A percentile compares a stretch with the other conserved stretches of the same genome.
Evolutionary conservation across 2,797 vertebrate species (phyloP).

Genomic region (Taenioides sp.): DNA sequence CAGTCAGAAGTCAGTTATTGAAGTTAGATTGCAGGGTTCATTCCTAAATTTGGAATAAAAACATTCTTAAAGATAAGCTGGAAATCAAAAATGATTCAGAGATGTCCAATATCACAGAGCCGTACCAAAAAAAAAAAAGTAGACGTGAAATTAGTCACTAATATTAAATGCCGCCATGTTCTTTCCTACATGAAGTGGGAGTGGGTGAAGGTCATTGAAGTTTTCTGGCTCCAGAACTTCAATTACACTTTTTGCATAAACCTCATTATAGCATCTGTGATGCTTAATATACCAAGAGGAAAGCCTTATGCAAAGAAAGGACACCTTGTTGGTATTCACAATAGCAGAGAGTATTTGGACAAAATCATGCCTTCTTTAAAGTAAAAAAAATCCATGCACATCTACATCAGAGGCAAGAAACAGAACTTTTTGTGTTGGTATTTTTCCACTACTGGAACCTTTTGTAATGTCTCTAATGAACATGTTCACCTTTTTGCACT

Average conservation of each 20-base stretch:
- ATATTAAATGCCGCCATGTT: background rate
- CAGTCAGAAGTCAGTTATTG: background rate
- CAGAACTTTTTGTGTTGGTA: background rate
- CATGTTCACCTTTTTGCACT: background rate
- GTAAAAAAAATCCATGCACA: background rate
- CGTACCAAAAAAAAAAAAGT: background rate
- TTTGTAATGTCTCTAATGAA: background rate
- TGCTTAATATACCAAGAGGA: background rate
- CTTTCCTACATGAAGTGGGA: background rate
- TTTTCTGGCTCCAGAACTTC: background rate
- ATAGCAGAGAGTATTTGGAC: background rate
- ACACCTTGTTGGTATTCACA: background rate
- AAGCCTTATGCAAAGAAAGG: background rate
- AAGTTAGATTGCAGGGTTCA: background rate
- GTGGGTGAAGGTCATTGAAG: background rate
- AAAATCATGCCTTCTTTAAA: background rate
- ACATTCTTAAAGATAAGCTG: background rate
- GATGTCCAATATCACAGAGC: background rate
- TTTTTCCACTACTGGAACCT: background rate
- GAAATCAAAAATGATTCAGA: background rate
- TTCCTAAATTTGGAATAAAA: background rate
- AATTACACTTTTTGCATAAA: background rate
- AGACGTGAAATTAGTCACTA: too few relatives aligned
- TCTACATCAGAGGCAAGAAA: background rate
- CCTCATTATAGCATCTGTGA: background rate